Base-by-base conservation (phyloP, 2,888 invertebrate species). In the Cephus rjabovi region DNA sequence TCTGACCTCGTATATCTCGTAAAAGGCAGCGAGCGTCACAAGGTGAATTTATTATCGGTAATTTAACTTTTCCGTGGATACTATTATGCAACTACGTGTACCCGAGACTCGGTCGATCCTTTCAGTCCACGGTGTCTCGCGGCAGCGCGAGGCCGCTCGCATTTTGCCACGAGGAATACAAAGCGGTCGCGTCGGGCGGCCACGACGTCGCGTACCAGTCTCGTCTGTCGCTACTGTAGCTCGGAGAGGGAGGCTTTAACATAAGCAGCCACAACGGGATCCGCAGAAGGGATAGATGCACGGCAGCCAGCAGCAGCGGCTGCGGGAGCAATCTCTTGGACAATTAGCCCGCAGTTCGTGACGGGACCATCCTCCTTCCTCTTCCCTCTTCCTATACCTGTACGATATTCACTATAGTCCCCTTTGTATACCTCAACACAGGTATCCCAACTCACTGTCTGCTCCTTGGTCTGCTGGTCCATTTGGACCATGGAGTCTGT, bases 311-410 rank as follows among this genome's bases (percentile, higher is more conserved):
- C 81, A 77, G 81, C 82, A 79, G 83, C 83, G 80, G 86, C 87
- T 84, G 86, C 89, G 83, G 89, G 89, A 85, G 89, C 89, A 90
- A 91, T 89, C 89, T 90, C 85, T 86, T 82, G 88, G 91, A 90
- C 90, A 90, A 91, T 90, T 89, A 90, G 90, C 89, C 87, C 86
- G 83, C 83, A 75, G 89, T 89, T 91, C 90, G 90, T 90, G 91
- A 90, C 89, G 90, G 89, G 87, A 88, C 85, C 89, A 86, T 86
- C 88, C 87, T 85, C 83, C 82, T 84, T 80, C 68, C 30, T 83
- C 81, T 81, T 81, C 82, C 78, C 75, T n/a, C 71, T 15, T 12
- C 71, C 31, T 71, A 30, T 30, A 30, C 73, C 75, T 79, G 81
- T 0, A 56, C 56, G 56, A 56, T 23, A 56, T 31, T 71, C 71